phyloP scores from a whole-genome alignment of 2,888 invertebrate species.

The Alcis repandata region DNA sequence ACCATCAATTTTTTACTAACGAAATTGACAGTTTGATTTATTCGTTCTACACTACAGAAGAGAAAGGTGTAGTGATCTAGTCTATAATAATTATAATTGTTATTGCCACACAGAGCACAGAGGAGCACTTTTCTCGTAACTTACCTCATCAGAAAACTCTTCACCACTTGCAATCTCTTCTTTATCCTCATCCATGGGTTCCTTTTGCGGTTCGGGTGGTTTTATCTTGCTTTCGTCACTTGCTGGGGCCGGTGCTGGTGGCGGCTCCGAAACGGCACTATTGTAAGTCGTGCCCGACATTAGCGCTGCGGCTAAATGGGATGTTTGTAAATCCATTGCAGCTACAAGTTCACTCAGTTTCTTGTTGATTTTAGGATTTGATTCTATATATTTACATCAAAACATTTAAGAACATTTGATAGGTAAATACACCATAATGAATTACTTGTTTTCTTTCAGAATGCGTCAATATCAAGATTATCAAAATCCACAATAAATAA shows the following conservation, averaged over 20 bases:
- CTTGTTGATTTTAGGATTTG: not conserved
- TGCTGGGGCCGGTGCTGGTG: conserved; percentile 42
- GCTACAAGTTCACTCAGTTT: not conserved
- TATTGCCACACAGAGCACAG: not conserved
- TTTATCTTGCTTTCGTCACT: conserved; percentile 66
- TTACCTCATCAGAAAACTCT: conserved; percentile 81
- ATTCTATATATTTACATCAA: not conserved
- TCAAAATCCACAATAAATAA: no score
- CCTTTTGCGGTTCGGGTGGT: conserved; percentile 61
- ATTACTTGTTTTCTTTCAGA: no score
- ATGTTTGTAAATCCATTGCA: conserved; percentile 80
- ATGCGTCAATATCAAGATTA: no score
- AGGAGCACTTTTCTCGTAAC: conserved; percentile 2
- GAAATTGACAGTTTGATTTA: no score
- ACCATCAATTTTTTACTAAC: no score
- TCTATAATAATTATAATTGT: no score
- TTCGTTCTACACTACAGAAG: no score
- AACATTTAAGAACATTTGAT: not conserved
- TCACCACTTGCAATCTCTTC: conserved; percentile 81
- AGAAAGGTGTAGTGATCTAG: no score
- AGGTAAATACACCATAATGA: no score
- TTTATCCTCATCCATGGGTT: conserved; percentile 73
- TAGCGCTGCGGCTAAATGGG: conserved; percentile 81
- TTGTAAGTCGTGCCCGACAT: conserved; percentile 75
- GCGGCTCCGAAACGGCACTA: conserved; percentile 49